These are phyloP conservation scores for Alexandromys fortis DNA, from an alignment of 2,113 vertebrate species.

Conservation along the genomic window DNA sequence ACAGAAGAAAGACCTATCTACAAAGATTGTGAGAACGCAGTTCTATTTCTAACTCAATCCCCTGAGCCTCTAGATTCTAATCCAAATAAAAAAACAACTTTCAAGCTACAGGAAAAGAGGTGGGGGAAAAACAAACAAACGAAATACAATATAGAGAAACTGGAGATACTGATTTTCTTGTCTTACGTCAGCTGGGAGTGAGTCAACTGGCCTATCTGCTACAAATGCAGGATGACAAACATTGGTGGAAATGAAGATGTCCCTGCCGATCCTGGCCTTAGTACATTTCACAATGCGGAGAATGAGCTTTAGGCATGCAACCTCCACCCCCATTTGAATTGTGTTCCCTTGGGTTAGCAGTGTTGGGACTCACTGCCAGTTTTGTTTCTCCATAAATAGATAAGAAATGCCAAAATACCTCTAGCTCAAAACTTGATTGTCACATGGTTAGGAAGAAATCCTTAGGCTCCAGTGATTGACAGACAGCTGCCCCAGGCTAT, in stretches of 20 bases:
- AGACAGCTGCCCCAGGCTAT: background rate
- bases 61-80: slow-evolving; percentile 49
- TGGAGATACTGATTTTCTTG: slow-evolving; percentile 57
- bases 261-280: slow-evolving; percentile 63
- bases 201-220: slow-evolving; percentile 64
- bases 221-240: slow-evolving; percentile 76
- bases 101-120: background rate
- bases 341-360: slow-evolving; percentile 20
- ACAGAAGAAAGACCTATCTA: background rate
- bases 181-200: background rate
- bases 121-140: no score
- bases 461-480: background rate
- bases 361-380: slow-evolving; percentile 59
- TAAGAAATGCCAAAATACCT: slow-evolving; percentile 68
- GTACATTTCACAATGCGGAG: slow-evolving; percentile 67
- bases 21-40: background rate
- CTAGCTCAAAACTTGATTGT: slow-evolving; percentile 66
- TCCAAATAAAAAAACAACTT: slow-evolving; percentile 59
- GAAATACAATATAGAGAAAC: slow-evolving; percentile 42
- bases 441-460: background rate
- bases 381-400: slow-evolving; percentile 60
- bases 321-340: slow-evolving; percentile 62
- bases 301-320: slow-evolving; percentile 51
- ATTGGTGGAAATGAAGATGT: slow-evolving; percentile 68
- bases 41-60: slow-evolving; percentile 66